Base-by-base conservation (phyloP, 2,888 invertebrate species). In the Mythimna ferrago region DNA sequence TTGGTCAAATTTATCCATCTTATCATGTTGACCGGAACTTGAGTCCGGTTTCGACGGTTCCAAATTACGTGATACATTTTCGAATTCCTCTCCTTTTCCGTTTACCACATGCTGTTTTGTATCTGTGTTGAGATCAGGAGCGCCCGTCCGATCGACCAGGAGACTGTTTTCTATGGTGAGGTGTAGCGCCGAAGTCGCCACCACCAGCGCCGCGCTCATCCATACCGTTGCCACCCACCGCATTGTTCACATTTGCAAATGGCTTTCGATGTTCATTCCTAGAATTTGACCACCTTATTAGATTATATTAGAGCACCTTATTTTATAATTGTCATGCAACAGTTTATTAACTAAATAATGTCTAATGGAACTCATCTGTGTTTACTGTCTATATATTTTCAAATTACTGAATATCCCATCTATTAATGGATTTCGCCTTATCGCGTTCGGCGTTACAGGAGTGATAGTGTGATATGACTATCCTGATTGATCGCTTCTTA, bases 171-270 rank as follows among this genome's bases (percentile, higher is more conserved):
- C 74, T 26, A 51, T 58, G 35, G 64, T 69, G 71, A 76, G 67
- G 41, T 71, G 60, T 44, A 83, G 80, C 14, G 80, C 81, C 16
- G 78, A 65, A 11, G 82, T 69, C 32, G 72, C 67, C 26, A 71
- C 70, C 44, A 80, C 69, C 61, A 89, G 54, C 44, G 78, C 73
- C 56, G 79, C 80, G 61, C 76, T 63, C 48, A 89, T 67, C 85
- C 83, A 88, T 48, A 88, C 38, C 66, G 48, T 21, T 38, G 69
- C 65, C 78, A 79, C 78, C 88, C 89, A 88, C 80, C 82, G 81
- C 90, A 91, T 91, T 77, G 68, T 88, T 82, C 48, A 79, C 66
- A 73, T 73, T 80, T 65, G 21, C 57, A 57, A 56, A 48, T 62
- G 9, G 4, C 26, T 76, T 63, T 41, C 51, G 62, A 48, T 73